These are phyloP conservation scores for Wasmannia auropunctata DNA, from an alignment of 1,140 invertebrate species.

Conservation along the genomic window DNA sequence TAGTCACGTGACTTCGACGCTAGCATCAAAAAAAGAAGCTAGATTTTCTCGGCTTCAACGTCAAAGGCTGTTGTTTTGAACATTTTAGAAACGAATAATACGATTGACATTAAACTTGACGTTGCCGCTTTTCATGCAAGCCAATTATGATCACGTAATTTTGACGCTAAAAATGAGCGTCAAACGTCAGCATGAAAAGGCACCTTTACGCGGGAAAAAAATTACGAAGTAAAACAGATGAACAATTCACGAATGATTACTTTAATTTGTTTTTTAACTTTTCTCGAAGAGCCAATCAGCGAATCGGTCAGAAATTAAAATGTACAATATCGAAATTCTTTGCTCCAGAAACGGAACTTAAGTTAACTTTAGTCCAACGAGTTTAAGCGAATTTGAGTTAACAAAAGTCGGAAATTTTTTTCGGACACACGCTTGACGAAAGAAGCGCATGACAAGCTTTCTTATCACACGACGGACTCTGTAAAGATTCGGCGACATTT, in stretches of 20 bases:
- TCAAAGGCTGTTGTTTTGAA: too few relatives aligned
- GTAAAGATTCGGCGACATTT: not conserved
- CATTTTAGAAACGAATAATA: too few relatives aligned
- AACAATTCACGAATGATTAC: not conserved
- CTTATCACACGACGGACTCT: not conserved
- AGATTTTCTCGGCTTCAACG: too few relatives aligned
- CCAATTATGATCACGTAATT: too few relatives aligned
- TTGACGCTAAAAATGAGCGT: too few relatives aligned
- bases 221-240: not conserved
- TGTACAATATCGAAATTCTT: not conserved
- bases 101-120: too few relatives aligned
- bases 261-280: slow-evolving; percentile 1
- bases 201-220: not conserved
- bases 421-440: not conserved
- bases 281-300: not conserved
- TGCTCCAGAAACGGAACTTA: not conserved
- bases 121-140: too few relatives aligned
- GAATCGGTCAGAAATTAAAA: slow-evolving; percentile 13
- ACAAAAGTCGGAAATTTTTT: not conserved
- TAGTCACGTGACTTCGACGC: too few relatives aligned
- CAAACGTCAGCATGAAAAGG: too few relatives aligned
- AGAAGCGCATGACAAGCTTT: not conserved
- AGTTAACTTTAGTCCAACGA: not conserved
- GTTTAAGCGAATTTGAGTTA: not conserved
- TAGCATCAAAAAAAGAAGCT: too few relatives aligned